Percentiles rank a stretch among this genome's conserved stretches.
These are phyloP conservation scores for Pipistrellus kuhlii DNA, from an alignment of 2,797 vertebrate genomes.

Conservation along the genomic window DNA sequence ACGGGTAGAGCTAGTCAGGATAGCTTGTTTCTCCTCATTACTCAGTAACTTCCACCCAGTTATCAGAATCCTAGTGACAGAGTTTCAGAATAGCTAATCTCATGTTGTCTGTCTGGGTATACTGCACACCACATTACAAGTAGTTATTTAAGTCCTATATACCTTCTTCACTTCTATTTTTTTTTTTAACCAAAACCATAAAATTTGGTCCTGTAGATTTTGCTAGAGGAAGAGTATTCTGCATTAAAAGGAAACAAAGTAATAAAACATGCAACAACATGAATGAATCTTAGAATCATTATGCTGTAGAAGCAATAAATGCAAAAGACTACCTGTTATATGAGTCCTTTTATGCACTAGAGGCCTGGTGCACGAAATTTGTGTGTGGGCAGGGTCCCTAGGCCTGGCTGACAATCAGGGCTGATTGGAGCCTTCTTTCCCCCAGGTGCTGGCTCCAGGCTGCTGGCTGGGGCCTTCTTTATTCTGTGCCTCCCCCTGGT, in stretches of 20 bases:
- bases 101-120: background rate
- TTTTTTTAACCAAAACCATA: background rate
- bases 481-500: too few species aligned
- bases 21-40: background rate
- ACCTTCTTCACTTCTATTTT: conserved; percentile 9
- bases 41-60: background rate
- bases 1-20: background rate
- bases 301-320: background rate
- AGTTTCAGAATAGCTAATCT: background rate
- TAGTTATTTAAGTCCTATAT: background rate
- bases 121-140: background rate
- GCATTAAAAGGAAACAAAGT: background rate
- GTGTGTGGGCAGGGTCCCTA: too few species aligned
- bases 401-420: too few species aligned
- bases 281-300: conserved; percentile 1
- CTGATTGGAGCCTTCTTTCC: too few species aligned
- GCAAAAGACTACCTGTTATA: background rate
- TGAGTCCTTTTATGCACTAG: background rate
- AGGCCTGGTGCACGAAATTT: too few species aligned
- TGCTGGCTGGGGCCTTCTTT: too few species aligned
- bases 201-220: conserved; percentile 14
- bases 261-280: background rate
- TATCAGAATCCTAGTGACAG: background rate
- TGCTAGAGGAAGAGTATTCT: background rate
- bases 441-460: too few species aligned